Conservation (phyloP, 2,113 vertebrate genomes). For the Lathamus discolor region DNA sequence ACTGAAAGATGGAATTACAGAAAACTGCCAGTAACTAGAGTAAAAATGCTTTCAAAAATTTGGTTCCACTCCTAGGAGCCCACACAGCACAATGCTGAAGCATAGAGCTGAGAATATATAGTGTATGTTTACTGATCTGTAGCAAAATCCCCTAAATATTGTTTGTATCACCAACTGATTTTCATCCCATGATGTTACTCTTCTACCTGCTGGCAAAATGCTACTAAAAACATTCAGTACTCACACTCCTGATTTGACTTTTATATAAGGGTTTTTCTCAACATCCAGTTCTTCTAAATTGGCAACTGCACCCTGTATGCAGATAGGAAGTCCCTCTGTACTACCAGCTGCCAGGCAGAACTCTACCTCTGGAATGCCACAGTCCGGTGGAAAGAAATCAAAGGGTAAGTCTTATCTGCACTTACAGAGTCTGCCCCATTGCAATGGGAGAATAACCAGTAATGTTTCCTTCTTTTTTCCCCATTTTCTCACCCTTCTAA, state of each 20-base stretch:
- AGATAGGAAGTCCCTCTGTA: conserved; percentile 33
- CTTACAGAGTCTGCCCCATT: neutral
- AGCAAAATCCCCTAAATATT: accelerated
- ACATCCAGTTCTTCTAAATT: conserved; percentile 73
- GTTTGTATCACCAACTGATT: neutral
- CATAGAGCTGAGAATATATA: neutral
- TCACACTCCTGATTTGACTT: conserved; percentile 83
- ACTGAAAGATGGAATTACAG: neutral
- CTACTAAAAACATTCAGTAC: conserved; percentile 20
- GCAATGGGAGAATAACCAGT: accelerated
- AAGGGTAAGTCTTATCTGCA: neutral
- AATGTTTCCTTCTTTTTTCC: neutral
- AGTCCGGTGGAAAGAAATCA: conserved; percentile 69
- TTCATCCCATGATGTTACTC: neutral
- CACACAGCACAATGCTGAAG: neutral
- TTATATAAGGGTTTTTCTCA: conserved; percentile 68
- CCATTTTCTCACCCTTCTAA: neutral
- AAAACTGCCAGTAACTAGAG: neutral
- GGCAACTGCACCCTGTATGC: conserved; percentile 66
- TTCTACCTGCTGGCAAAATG: neutral
- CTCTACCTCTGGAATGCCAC: conserved; percentile 77
- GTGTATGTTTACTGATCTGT: neutral
- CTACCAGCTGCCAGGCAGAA: conserved; percentile 51
- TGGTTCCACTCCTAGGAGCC: neutral
- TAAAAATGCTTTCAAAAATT: neutral